A percentile compares a stretch with the other conserved stretches of the same genome.
phyloP scores from a whole-genome alignment of 2,888 invertebrate species.

The Beris chalybata region DNA sequence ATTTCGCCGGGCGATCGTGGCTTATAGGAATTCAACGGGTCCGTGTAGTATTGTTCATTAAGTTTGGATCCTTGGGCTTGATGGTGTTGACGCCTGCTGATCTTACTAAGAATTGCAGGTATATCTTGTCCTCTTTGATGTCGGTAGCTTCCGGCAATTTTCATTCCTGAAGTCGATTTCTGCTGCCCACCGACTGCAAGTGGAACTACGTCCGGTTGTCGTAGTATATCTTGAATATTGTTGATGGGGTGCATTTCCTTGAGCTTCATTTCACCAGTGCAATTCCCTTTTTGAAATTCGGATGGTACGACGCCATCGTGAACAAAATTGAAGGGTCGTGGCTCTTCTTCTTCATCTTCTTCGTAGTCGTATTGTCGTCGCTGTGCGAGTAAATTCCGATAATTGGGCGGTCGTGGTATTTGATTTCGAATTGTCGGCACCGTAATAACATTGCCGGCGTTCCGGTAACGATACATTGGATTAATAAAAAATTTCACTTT shows the following conservation, averaged over 20 bases:
- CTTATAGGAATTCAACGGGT: conserved; percentile 71
- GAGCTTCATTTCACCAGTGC: neutral
- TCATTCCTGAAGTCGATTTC: conserved; percentile 46
- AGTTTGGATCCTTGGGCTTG: neutral
- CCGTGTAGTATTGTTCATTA: conserved; percentile 49
- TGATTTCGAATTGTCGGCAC: conserved; percentile 37
- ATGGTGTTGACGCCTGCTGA: conserved; percentile 6
- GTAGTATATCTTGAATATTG: conserved; percentile 54
- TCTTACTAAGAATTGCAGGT: conserved; percentile 50
- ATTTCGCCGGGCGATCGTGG: conserved; percentile 74
- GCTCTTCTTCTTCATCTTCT: conserved; percentile 41
- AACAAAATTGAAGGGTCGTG: conserved; percentile 54
- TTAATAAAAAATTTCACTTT: conserved; percentile 24
- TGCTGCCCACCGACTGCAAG: conserved; percentile 40
- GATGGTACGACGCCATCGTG: conserved; percentile 51
- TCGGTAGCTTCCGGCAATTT: conserved; percentile 53
- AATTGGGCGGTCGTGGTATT: conserved; percentile 42
- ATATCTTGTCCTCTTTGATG: conserved; percentile 53
- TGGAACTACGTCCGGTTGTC: conserved; percentile 36
- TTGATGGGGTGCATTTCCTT: conserved; percentile 41
- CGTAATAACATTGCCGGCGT: conserved; percentile 1
- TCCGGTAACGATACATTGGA: conserved; percentile 2
- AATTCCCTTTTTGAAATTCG: conserved; percentile 47
- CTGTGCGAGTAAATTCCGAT: conserved; percentile 20
- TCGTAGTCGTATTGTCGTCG: conserved; percentile 37